These are phyloP conservation scores for Paracentrotus lividus DNA, from an alignment of 53 echinoderm and acorn worm genomes.

Conservation along the genomic window DNA sequence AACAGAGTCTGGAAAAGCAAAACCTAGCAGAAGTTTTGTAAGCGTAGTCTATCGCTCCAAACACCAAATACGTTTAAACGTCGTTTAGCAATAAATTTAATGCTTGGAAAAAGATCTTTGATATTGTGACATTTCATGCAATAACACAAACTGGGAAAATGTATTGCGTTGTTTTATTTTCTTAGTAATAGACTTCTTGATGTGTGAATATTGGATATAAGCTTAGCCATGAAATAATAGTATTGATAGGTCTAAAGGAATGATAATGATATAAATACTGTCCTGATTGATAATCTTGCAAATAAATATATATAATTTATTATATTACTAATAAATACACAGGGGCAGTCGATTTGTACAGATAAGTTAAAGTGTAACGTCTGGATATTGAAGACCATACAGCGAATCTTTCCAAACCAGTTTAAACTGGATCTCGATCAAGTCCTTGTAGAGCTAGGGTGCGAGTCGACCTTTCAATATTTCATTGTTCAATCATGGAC, in stretches of 20 bases:
- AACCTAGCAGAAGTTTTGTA: neutral
- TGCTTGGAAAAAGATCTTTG: neutral
- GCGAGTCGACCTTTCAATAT: neutral
- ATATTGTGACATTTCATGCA: too few species aligned
- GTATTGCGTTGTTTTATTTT: too few species aligned
- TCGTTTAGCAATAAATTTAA: neutral
- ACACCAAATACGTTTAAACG: neutral
- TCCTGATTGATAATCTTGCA: too few species aligned
- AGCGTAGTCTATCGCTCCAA: neutral
- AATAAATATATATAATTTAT: too few species aligned
- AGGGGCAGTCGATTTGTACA: too few species aligned
- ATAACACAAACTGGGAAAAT: too few species aligned
- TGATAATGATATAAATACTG: too few species aligned
- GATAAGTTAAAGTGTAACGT: neutral
- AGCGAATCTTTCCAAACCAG: neutral
- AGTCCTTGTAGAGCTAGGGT: neutral
- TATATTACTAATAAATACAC: too few species aligned
- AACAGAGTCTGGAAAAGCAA: neutral
- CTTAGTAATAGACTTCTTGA: too few species aligned
- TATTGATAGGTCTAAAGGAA: too few species aligned
- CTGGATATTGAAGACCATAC: neutral
- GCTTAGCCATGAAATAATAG: too few species aligned
- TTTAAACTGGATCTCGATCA: slow-evolving; percentile 4
- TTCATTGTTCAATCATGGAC: neutral
- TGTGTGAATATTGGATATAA: too few species aligned